These are phyloP conservation scores for Phorcus lineatus DNA, from an alignment of 2,888 invertebrate species.

Conservation along the genomic window DNA sequence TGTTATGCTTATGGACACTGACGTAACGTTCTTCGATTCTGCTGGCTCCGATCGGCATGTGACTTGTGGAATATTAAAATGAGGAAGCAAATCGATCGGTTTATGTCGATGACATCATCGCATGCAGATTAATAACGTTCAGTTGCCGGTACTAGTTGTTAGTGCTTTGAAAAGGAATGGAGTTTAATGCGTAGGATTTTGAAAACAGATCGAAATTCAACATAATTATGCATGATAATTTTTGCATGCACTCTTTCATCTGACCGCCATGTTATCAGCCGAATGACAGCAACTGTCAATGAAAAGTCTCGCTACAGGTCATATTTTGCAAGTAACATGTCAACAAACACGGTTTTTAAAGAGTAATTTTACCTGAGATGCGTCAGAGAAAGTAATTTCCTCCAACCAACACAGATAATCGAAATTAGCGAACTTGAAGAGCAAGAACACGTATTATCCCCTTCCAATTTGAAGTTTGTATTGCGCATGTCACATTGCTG, in stretches of 20 bases:
- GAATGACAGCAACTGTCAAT: constrained; percentile 26
- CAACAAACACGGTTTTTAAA: background rate
- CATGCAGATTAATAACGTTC: background rate
- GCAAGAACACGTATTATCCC: constrained; percentile 25
- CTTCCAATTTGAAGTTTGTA: constrained; percentile 20
- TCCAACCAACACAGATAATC: constrained; percentile 24
- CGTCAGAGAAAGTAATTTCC: constrained; percentile 24
- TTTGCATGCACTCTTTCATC: constrained; percentile 47
- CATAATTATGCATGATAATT: constrained; percentile 57
- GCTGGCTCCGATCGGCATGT: no score
- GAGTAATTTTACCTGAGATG: constrained; percentile 12
- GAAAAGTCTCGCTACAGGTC: background rate
- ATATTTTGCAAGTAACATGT: background rate
- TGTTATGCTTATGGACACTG: no score
- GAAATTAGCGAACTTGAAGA: constrained; percentile 21
- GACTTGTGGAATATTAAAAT: constrained; percentile 7
- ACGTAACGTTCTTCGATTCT: no score
- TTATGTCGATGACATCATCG: constrained; percentile 23
- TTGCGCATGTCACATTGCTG: constrained; percentile 10
- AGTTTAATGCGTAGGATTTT: constrained; percentile 33
- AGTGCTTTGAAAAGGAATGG: background rate
- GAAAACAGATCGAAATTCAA: constrained; percentile 27
- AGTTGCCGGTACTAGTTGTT: background rate
- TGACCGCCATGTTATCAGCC: constrained; percentile 54
- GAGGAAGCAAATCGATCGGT: constrained; percentile 7